A percentile compares a stretch with the other conserved stretches of the same genome.
Conservation (phyloP, 2,113 vertebrate genomes). For the Aegypius monachus region DNA sequence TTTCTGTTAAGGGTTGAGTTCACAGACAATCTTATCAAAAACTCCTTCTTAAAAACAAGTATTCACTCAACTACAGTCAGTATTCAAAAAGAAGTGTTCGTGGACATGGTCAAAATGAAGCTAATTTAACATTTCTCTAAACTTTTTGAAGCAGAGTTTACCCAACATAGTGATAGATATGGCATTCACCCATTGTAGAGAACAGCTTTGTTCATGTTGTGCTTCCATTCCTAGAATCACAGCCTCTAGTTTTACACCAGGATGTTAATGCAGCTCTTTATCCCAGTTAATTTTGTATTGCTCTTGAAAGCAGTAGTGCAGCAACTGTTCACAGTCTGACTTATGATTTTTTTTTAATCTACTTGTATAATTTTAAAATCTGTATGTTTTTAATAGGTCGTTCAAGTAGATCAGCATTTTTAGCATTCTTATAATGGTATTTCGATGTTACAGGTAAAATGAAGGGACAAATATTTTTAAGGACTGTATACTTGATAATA, state of each 20-base stretch:
- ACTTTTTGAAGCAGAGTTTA: background rate
- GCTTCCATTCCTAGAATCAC: background rate
- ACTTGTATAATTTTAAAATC: background rate
- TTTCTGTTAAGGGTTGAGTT: background rate
- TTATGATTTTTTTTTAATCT: background rate
- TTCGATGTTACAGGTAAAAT: background rate
- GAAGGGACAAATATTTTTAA: background rate
- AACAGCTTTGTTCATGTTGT: background rate
- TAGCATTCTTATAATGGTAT: background rate
- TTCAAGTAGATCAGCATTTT: background rate
- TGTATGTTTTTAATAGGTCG: background rate
- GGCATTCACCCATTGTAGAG: background rate
- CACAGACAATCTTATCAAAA: background rate
- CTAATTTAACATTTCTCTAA: background rate
- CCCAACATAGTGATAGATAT: background rate
- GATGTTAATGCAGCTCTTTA: background rate
- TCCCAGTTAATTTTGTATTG: background rate
- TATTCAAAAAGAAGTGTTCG: background rate
- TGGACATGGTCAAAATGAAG: background rate
- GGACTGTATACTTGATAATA: background rate
- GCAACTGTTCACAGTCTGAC: background rate
- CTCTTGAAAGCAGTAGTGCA: background rate
- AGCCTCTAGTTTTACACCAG: background rate
- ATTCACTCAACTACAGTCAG: background rate
- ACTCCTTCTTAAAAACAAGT: background rate